phyloP scores from a whole-genome alignment of 30 jellyfish, hydroid and myxozoan genomes.

The Hydractinia symbiolongicarpus region DNA sequence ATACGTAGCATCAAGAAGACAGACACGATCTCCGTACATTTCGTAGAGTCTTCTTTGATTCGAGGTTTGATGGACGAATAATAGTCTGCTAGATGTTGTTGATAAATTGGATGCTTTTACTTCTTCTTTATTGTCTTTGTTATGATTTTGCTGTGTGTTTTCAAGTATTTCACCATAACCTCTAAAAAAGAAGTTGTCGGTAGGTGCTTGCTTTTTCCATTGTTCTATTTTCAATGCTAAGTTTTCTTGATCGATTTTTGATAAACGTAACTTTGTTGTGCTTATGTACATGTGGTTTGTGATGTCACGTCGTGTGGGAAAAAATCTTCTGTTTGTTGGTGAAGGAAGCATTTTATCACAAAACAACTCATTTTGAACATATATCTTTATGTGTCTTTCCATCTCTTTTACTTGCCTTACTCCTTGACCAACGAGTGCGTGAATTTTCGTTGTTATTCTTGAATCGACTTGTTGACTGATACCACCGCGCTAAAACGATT shows the following conservation, averaged over 20 bases:
- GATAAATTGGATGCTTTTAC: background rate
- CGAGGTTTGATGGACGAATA: background rate
- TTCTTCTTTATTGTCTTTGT: background rate
- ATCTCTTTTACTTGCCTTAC: constrained; percentile 32
- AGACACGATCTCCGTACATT: background rate
- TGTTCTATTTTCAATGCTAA: too few relatives aligned
- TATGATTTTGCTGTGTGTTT: background rate
- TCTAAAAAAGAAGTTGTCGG: background rate
- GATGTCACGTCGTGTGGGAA: constrained; percentile 20
- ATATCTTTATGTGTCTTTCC: constrained; percentile 23
- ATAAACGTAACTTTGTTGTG: background rate
- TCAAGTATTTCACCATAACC: background rate
- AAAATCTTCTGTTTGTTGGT: constrained; percentile 17
- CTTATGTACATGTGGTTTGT: constrained; percentile 36
- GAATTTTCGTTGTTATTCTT: constrained; percentile 3
- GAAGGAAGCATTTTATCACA: background rate
- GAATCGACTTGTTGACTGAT: constrained; percentile 31
- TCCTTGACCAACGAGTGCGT: constrained; percentile 34
- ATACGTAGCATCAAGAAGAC: too few relatives aligned
- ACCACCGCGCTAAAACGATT: constrained; percentile 17
- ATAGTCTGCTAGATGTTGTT: background rate
- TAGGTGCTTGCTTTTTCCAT: background rate
- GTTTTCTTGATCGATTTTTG: constrained; percentile 20
- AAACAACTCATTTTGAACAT: background rate
- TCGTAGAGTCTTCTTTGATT: background rate